Evolutionary conservation across 2,113 vertebrate genomes (phyloP), one percentile per base, ranked within the genome.

Genomic region (Festucalex cinctus): DNA sequence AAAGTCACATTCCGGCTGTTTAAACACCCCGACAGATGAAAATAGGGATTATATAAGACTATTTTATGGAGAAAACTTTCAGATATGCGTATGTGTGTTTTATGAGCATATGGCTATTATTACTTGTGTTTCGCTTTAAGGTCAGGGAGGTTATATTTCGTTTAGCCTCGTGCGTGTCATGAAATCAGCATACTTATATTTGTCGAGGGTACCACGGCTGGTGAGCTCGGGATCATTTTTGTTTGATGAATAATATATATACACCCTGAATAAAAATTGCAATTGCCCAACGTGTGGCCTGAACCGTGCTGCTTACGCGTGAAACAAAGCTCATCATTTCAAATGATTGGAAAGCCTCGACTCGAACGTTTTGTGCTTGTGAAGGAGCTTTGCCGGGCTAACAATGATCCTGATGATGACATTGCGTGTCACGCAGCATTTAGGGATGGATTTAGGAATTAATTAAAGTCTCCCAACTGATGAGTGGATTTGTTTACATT

Each of bases 81-180:
- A 20, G 17, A 58, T 58, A 59, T 37, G 22, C 51, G 14, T 28
- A 57, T 32, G 28, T 7, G 5, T 20, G 32, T 59, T 59, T 59
- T 59, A 59, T n/a, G 57, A 59, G 57, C 57, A 36, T 36, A 59
- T 59, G 32, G 57, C 19, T 59, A 36, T 37, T 59, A 59, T 59
- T 59, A 59, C 57, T 20, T n/a, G 32, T 36, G 17, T 59, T 36
- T 59, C 8, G 57, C 17, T 19, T 58, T 37, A 37, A 36, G 35
- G 57, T 36, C 35, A 36, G 19, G 12, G 57, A 16, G 57, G 57
- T 32, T 59, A 19, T 9, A 37, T 59, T 59, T 36, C 9, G 28
- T 59, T 59, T 59, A 20, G 57, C 57, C 32, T 19, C 10, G 57
- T 17, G 57, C 57, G 32, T 59, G 57, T 36, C 57, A 20, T 20